Conservation (phyloP, 2,797 vertebrate species). For the Gephyroberyx darwinii region DNA sequence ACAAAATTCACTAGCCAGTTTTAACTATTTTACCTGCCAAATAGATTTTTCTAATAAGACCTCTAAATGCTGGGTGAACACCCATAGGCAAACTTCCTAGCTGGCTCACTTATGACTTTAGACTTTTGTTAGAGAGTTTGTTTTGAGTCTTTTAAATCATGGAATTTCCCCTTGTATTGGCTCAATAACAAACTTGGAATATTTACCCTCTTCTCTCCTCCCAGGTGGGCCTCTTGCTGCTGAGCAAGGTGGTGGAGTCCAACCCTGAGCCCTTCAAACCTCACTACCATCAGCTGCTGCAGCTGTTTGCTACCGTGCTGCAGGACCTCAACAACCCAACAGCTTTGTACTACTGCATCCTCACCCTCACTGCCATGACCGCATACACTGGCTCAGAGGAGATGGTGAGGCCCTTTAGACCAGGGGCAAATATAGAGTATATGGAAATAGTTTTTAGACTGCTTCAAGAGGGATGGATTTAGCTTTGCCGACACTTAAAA, state of each 20-base stretch:
- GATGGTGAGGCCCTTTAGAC: conserved; percentile 78
- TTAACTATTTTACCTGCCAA: background rate
- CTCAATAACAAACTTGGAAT: background rate
- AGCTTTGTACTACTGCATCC: conserved; percentile 87
- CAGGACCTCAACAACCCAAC: conserved; percentile 82
- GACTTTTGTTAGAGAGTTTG: background rate
- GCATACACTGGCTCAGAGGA: conserved; percentile 82
- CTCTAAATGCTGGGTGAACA: too few relatives aligned
- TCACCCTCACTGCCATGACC: conserved; percentile 83
- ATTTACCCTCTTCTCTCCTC: background rate
- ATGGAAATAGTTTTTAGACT: background rate
- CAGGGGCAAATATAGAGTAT: background rate
- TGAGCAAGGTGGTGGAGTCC: conserved; percentile 88
- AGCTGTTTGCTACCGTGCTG: conserved; percentile 82
- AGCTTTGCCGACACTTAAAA: too few relatives aligned
- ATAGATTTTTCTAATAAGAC: too few relatives aligned
- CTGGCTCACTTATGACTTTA: background rate
- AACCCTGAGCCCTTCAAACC: conserved; percentile 86
- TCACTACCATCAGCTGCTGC: conserved; percentile 85
- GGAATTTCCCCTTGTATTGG: background rate
- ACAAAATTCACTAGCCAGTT: background rate
- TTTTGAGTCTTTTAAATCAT: background rate
- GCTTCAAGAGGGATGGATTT: too few relatives aligned
- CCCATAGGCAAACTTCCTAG: too few relatives aligned
- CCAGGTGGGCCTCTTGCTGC: conserved; percentile 87